These are phyloP conservation scores for Spinibarbus caldwelli DNA, from an alignment of 2,797 vertebrate species.

Conservation along the genomic window DNA sequence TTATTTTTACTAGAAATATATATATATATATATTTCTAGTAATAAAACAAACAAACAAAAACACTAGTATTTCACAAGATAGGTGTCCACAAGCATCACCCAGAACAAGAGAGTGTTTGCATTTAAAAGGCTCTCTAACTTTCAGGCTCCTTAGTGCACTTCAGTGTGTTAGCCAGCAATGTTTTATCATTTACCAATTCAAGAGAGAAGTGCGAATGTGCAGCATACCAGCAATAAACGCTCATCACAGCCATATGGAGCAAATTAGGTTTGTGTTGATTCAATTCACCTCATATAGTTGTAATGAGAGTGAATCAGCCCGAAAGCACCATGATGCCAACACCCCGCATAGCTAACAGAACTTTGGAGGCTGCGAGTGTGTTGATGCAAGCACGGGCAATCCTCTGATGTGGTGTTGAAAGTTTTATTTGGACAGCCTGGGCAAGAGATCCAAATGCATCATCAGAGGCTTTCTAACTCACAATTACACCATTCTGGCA, in stretches of 20 bases:
- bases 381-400: conserved; percentile 49
- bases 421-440: conserved; percentile 45
- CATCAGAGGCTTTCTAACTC: conserved; percentile 30
- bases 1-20: too few relatives aligned
- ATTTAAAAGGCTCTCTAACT: conserved; percentile 36
- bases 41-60: background rate
- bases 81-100: background rate
- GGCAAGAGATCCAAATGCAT: conserved; percentile 24
- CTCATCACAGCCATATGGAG: conserved; percentile 45
- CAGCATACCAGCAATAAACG: conserved; percentile 31
- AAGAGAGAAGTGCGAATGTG: conserved; percentile 18
- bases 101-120: background rate
- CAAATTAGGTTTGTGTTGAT: conserved; percentile 44
- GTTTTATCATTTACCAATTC: conserved; percentile 34
- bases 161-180: conserved; percentile 22
- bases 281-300: conserved; percentile 38
- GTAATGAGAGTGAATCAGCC: conserved; percentile 36
- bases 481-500: conserved; percentile 30
- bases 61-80: background rate
- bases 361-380: conserved; percentile 22
- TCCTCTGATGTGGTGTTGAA: conserved; percentile 34
- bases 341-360: conserved; percentile 14
- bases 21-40: background rate
- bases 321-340: background rate
- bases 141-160: conserved; percentile 16